phyloP scores from a whole-genome alignment of 2,888 invertebrate species.

The Spilarctia lutea region DNA sequence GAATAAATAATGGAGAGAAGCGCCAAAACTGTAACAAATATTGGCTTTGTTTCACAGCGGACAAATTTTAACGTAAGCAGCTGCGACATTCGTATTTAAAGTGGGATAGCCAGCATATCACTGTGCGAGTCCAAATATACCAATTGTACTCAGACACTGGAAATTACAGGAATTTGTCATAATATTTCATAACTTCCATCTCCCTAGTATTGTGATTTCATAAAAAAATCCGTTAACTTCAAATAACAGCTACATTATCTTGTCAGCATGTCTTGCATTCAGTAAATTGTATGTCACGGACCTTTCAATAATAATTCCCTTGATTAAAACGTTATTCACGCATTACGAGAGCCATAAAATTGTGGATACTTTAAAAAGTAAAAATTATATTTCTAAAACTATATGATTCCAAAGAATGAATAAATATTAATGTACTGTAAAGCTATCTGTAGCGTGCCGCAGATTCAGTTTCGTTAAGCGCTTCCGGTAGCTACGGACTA shows the following conservation, averaged over 20 bases:
- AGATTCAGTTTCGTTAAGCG: constrained; percentile 32
- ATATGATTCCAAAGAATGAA: constrained; percentile 27
- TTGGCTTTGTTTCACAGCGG: constrained; percentile 74
- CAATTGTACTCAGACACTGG: constrained; percentile 19
- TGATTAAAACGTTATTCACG: not conserved
- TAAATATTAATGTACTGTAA: constrained; percentile 38
- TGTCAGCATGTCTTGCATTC: constrained; percentile 7
- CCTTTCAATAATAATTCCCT: not conserved
- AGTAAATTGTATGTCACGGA: not conserved
- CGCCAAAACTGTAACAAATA: constrained; percentile 76
- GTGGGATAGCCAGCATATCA: constrained; percentile 32
- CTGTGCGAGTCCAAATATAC: constrained; percentile 29
- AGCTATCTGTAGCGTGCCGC: constrained; percentile 26
- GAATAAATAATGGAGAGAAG: constrained; percentile 75
- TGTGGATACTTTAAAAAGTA: constrained; percentile 14
- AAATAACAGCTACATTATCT: constrained; percentile 14
- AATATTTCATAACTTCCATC: constrained; percentile 7
- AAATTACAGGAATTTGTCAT: not conserved
- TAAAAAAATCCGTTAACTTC: not conserved
- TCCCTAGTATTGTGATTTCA: constrained; percentile 18
- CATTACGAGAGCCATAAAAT: constrained; percentile 11
- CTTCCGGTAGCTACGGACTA: constrained; percentile 31
- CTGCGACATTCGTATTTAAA: constrained; percentile 60
- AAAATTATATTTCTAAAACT: constrained; percentile 29
- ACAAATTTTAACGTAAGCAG: constrained; percentile 73